Evolutionary conservation across 2,797 vertebrate species (phyloP).

Genomic region (Lerista edwardsae): DNA sequence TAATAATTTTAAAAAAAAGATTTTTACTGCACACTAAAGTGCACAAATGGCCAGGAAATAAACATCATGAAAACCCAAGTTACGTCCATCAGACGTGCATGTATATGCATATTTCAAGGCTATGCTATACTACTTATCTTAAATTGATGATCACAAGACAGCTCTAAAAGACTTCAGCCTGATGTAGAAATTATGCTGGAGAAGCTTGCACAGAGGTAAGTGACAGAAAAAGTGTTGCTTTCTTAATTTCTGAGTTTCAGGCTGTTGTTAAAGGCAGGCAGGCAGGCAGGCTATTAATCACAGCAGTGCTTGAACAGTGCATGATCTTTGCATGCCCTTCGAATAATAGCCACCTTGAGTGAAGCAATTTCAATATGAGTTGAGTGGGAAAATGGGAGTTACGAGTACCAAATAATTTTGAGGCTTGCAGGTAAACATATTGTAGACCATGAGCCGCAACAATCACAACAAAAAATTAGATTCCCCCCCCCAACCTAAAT

Average conservation of each 20-base stretch:
- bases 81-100: conserved; percentile 18
- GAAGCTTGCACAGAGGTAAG: not conserved
- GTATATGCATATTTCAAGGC: not conserved
- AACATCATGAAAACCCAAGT: not conserved
- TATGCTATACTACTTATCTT: not conserved
- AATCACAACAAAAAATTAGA: not conserved
- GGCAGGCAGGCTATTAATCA: not conserved
- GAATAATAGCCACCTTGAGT: not conserved
- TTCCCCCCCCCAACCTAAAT: too few species aligned
- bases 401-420: not conserved
- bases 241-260: not conserved
- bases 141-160: not conserved
- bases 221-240: not conserved
- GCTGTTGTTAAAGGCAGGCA: not conserved
- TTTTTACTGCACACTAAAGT: not conserved
- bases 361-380: not conserved
- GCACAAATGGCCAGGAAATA: conserved; percentile 15
- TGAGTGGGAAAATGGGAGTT: not conserved
- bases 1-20: too few species aligned
- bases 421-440: not conserved
- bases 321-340: not conserved
- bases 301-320: not conserved
- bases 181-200: too few species aligned
- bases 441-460: too few species aligned
- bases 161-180: not conserved